Base-by-base conservation (phyloP, 2,888 invertebrate species). In the Hololepta plana region DNA sequence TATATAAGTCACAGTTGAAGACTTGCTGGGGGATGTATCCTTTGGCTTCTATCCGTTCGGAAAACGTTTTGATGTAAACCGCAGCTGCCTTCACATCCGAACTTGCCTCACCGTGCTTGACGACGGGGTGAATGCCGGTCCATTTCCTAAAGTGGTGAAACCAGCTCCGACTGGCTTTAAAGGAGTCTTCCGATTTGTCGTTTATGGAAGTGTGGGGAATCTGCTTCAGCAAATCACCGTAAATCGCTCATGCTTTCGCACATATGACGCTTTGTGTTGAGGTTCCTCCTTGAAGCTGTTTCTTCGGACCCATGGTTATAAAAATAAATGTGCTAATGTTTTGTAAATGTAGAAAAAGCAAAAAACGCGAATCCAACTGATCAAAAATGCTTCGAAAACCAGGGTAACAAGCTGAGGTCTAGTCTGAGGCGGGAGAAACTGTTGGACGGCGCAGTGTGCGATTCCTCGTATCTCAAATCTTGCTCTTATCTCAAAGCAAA, bases 111-210 rank as follows among this genome's bases (percentile, higher is more conserved):
- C 17, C 17, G n/a, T 17, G 17, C 17, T 8, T 17, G 17, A 17
- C 17, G n/a, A 17, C 28, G 15, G 23, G 15, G 2, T 33, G 31
- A 27, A 35, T 36, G 27, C 37, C 38, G 29, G 28, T 37, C 32
- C 37, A 33, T 27, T 36, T 42, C 28, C 29, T 40, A 33, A 40
- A 42, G 22, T 39, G 40, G 13, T 38, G 35, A 36, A 39, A 40
- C 38, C 39, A 42, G 30, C 38, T 38, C 23, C 36, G 34, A 17
- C 37, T 38, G 23, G 32, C 38, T 29, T 35, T 36, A 28, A 38
- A 37, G 20, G 21, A 23, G 12, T 35, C 31, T 29, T 34, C 31
- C 19, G 28, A 31, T 34, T 15, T 27, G 15, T 31, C 16, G 17
- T 34, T 25, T 13, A 13, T 35, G 8, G 33, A 29, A 27, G 30